These are phyloP conservation scores for Sandelia bainsii DNA, from an alignment of 2,797 vertebrate species.

Conservation along the genomic window DNA sequence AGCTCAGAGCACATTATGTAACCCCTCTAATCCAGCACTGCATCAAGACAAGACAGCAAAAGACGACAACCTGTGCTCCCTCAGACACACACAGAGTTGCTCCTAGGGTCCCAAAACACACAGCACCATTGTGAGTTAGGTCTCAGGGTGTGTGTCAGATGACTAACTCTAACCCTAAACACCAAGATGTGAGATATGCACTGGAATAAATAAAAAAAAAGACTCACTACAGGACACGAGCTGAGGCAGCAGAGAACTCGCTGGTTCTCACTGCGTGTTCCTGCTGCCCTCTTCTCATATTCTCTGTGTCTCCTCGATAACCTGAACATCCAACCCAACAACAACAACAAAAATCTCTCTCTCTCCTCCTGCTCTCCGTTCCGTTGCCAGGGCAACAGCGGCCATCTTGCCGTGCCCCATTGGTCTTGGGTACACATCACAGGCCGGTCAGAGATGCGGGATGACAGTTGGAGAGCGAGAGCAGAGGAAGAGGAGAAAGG, in stretches of 20 bases:
- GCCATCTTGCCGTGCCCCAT: conserved; percentile 80
- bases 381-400: conserved; percentile 80
- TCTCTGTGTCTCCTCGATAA: conserved; percentile 52
- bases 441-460: conserved; percentile 75
- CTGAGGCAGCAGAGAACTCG: conserved; percentile 1
- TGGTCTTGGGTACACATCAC: conserved; percentile 78
- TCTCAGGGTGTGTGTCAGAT: conserved; percentile 19
- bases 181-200: background rate
- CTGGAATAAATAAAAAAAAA: background rate
- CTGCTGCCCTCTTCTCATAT: conserved; percentile 45
- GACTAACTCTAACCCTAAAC: conserved; percentile 5
- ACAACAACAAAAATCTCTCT: conserved; percentile 28
- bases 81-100: conserved; percentile 12
- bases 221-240: background rate
- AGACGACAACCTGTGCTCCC: conserved; percentile 70
- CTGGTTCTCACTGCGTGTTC: conserved; percentile 21
- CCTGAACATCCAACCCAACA: conserved; percentile 65
- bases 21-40: conserved; percentile 81
- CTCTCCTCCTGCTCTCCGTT: conserved; percentile 52
- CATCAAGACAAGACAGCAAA: conserved; percentile 79
- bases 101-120: conserved; percentile 14
- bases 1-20: conserved; percentile 85
- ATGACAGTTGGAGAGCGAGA: conserved; percentile 67
- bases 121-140: background rate
- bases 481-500: background rate